A percentile compares a stretch with the other conserved stretches of the same genome.
Evolutionary conservation across 2,888 invertebrate species (phyloP).

Genomic region (Syrista parreyssii): DNA sequence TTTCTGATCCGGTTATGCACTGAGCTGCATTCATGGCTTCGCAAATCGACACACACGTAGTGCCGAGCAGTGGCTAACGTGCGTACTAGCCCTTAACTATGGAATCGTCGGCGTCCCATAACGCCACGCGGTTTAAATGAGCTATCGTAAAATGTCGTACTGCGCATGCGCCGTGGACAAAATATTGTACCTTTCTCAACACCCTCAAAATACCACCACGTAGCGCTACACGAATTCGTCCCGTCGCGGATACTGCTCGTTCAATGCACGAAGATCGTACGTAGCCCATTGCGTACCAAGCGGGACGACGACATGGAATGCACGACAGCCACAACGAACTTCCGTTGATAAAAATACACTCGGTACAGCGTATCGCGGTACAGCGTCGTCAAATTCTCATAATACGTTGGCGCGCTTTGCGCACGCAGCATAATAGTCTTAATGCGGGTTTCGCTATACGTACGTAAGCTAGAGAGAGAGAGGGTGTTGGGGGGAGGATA

Average conservation of each 20-base stretch:
- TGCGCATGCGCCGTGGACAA: not conserved
- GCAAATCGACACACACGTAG: constrained; percentile 26
- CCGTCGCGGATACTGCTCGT: not conserved
- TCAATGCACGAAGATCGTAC: not conserved
- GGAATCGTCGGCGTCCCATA: not conserved
- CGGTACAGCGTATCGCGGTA: constrained; percentile 52
- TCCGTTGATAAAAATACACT: constrained; percentile 65
- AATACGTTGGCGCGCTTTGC: not conserved
- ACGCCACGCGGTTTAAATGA: not conserved
- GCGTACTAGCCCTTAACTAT: constrained; percentile 29
- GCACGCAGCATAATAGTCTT: not conserved
- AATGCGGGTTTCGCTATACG: not conserved
- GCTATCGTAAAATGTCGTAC: not conserved
- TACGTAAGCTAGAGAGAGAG: not conserved
- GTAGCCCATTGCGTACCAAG: not conserved
- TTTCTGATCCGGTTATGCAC: constrained; percentile 65
- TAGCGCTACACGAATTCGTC: not conserved
- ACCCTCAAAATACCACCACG: not conserved
- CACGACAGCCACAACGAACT: constrained; percentile 59
- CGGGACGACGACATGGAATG: constrained; percentile 45
- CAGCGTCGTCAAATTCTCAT: not conserved
- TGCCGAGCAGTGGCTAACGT: constrained; percentile 8
- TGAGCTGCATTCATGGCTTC: constrained; percentile 57
- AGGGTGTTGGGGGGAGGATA: not conserved
- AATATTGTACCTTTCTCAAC: not conserved